These are phyloP conservation scores for Drosophila nigricruria DNA, from an alignment of 2,888 invertebrate species.

Conservation along the genomic window DNA sequence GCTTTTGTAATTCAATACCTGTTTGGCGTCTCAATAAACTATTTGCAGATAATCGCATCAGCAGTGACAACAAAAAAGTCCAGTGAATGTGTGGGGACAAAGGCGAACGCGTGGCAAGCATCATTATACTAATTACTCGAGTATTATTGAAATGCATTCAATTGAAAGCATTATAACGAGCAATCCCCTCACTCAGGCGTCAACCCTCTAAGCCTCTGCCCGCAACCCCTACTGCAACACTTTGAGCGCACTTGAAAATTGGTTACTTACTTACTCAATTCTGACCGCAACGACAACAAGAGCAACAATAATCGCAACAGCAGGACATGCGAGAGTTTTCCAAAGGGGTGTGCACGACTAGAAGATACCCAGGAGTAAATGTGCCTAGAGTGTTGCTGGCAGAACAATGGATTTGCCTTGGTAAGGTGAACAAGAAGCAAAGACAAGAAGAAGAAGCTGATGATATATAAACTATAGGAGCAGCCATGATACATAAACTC, in stretches of 20 bases:
- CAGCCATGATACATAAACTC: no score
- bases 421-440: no score
- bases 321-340: neutral
- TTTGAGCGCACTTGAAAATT: constrained; percentile 62
- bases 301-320: constrained; percentile 30
- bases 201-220: constrained; percentile 15
- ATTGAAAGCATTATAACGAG: constrained; percentile 78
- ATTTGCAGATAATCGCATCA: constrained; percentile 68
- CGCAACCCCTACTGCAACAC: constrained; percentile 41
- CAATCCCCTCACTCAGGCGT: constrained; percentile 18
- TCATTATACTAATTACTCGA: constrained; percentile 82
- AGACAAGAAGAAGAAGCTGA: no score
- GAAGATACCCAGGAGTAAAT: neutral
- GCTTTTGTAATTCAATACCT: constrained; percentile 68
- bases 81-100: neutral
- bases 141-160: constrained; percentile 82
- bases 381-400: neutral
- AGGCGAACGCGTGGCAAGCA: constrained; percentile 63
- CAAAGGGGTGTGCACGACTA: neutral
- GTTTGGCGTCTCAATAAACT: constrained; percentile 44
- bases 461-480: no score
- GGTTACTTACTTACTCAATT: constrained; percentile 45
- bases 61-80: constrained; percentile 33
- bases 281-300: constrained; percentile 52
- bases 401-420: no score